Percentiles rank a stretch among this genome's conserved stretches.
phyloP scores from a whole-genome alignment of 1,140 invertebrate species.

The Drosophila navojoa region DNA sequence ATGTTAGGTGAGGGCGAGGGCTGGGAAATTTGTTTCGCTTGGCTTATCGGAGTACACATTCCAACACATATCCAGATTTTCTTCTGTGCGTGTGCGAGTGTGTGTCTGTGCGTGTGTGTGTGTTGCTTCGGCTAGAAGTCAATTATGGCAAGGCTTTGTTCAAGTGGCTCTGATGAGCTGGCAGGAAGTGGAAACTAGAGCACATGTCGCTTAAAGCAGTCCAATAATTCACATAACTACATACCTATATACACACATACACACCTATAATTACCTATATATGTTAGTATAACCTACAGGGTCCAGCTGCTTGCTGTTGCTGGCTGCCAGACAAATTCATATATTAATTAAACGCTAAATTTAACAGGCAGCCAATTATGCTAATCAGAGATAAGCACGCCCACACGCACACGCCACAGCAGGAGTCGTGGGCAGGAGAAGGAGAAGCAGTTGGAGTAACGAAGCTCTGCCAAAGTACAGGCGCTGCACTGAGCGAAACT shows the following conservation, averaged over 20 bases:
- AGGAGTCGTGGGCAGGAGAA: background rate
- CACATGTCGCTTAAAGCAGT: constrained; percentile 45
- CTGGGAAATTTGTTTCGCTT: constrained; percentile 51
- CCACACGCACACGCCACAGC: constrained; percentile 6
- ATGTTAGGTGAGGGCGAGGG: constrained; percentile 73
- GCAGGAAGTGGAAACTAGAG: constrained; percentile 62
- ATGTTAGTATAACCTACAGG: background rate
- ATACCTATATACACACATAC: constrained; percentile 4
- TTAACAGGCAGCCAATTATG: constrained; percentile 80
- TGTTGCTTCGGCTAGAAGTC: constrained; percentile 58
- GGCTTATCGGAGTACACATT: constrained; percentile 58
- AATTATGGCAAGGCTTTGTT: constrained; percentile 75
- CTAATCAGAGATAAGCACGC: constrained; percentile 62
- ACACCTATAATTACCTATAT: constrained; percentile 8
- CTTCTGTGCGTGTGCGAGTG: constrained; percentile 17
- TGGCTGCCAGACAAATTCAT: constrained; percentile 43
- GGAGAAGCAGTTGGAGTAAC: background rate
- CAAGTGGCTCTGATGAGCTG: constrained; percentile 56
- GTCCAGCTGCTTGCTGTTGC: constrained; percentile 34
- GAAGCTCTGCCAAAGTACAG: background rate
- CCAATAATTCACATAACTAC: constrained; percentile 23
- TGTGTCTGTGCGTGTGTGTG: constrained; percentile 51
- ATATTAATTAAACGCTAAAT: constrained; percentile 81
- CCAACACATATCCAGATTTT: constrained; percentile 19
- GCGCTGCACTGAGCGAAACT: constrained; percentile 20